Percentiles rank a stretch among this genome's conserved stretches.
Evolutionary conservation across 2,113 vertebrate genomes (phyloP).

Genomic region (Dinomys branickii): DNA sequence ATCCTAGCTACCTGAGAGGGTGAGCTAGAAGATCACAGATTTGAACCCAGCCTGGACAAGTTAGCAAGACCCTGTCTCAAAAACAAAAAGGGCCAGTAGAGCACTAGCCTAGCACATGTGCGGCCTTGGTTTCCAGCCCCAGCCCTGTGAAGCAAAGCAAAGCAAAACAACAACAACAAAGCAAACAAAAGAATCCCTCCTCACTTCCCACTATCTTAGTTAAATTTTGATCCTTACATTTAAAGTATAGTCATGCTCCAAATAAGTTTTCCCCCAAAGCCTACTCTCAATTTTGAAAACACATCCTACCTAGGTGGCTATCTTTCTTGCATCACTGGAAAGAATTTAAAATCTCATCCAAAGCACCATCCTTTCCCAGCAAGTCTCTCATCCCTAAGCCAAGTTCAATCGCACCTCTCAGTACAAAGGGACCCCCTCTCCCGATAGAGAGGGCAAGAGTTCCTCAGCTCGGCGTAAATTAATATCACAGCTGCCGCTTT

Average conservation of each 20-base stretch:
- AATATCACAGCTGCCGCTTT: conserved; percentile 75
- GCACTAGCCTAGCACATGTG: not conserved
- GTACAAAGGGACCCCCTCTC: conserved; percentile 64
- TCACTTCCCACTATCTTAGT: not conserved
- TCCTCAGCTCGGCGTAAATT: conserved; percentile 75
- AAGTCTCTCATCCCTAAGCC: conserved; percentile 66
- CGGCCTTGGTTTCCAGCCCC: not conserved
- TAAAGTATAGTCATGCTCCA: not conserved
- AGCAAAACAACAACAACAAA: not conserved
- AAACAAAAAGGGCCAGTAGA: not conserved
- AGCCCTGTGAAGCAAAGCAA: not conserved
- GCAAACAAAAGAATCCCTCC: not conserved
- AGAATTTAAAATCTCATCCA: conserved; percentile 73
- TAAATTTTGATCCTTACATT: not conserved
- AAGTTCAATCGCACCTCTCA: not conserved
- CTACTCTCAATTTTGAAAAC: conserved; percentile 29
- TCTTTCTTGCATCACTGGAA: conserved; percentile 37
- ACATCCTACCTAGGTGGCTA: not conserved
- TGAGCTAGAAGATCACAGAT: not conserved
- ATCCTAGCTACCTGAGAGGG: not conserved
- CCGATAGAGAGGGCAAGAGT: conserved; percentile 45
- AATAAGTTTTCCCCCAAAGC: conserved; percentile 20
- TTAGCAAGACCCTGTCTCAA: not conserved
- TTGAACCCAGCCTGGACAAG: not conserved
- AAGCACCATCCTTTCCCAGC: conserved; percentile 69